A percentile compares a stretch with the other conserved stretches of the same genome.
phyloP scores from a whole-genome alignment of 1,140 invertebrate genomes.

The Drosophila tani region DNA sequence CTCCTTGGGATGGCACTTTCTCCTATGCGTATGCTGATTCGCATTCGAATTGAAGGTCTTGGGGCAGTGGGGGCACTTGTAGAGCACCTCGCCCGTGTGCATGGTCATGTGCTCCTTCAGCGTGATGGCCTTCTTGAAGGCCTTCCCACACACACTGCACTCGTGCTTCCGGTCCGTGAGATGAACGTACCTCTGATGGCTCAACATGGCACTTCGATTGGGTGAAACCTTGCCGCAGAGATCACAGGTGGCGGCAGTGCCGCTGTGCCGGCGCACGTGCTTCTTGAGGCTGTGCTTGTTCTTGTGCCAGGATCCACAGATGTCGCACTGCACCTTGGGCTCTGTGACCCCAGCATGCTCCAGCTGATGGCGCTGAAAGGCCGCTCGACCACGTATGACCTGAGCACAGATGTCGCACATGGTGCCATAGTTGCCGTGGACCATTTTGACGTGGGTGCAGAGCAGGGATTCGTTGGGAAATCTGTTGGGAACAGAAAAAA shows the following conservation, averaged over 20 bases:
- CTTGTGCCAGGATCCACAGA: conserved; percentile 82
- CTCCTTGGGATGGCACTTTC: conserved; percentile 80
- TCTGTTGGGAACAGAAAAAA: conserved; percentile 1
- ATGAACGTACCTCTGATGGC: conserved; percentile 80
- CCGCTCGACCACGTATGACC: conserved; percentile 66
- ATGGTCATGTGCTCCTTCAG: conserved; percentile 81
- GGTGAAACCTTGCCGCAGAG: conserved; percentile 79
- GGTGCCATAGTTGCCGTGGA: conserved; percentile 65
- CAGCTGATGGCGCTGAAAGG: conserved; percentile 74
- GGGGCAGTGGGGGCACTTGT: conserved; percentile 80
- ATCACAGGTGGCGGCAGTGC: conserved; percentile 59
- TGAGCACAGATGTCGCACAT: conserved; percentile 84
- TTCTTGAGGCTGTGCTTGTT: conserved; percentile 79
- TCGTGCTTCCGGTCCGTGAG: conserved; percentile 59
- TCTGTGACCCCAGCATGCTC: conserved; percentile 71
- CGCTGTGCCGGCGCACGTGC: conserved; percentile 72
- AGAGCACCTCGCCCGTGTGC: conserved; percentile 81
- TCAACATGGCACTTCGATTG: conserved; percentile 76
- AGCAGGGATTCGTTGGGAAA: conserved; percentile 66
- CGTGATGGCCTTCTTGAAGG: conserved; percentile 78
- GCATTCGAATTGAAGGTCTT: conserved; percentile 83
- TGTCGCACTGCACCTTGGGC: conserved; percentile 80
- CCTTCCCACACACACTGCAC: conserved; percentile 76
- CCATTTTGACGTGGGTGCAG: conserved; percentile 66
- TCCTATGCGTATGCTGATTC: conserved; percentile 81